Evolutionary conservation across 2,888 invertebrate genomes (phyloP), one percentile per base, ranked within the genome.

Genomic region (Acheta domesticus): DNA sequence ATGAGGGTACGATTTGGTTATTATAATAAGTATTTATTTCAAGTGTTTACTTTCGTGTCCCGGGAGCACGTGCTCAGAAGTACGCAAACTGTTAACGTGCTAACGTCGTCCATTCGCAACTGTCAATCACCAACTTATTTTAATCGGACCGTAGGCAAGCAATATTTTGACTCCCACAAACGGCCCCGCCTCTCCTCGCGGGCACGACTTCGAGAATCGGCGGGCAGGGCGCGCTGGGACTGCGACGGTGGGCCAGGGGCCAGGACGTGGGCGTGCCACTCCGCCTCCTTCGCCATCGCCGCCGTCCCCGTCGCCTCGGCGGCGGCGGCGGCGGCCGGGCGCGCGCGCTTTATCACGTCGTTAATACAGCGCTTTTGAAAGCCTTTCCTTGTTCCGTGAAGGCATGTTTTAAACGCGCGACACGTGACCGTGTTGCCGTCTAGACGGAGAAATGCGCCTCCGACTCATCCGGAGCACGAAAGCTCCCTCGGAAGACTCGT

Each of bases 291-390:
- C 62, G 62, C 62, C 62, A 16, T 11, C 62, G 62, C 62, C 62
- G 62, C 8, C 62, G n/a, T 8, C 62, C 12, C 8, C 62, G 62
- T 8, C 62, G 62, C 8, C 62, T 0, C 62, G 16, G 62, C 16
- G 16, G 62, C 16, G 12, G 5, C 36, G 36, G 36, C 36, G 36
- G 36, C 36, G 36, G 36, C 36, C 36, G 36, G 36, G 36, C 36
- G 36, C 36, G n/a, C 62, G 62, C 62, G 62, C 62, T 62, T 62
- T 62, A 62, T 62, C 62, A 62, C 62, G 62, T 62, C 62, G 62
- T 62, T 62, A 62, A 62, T 62, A 62, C 62, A 62, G 62, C 62
- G 62, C 62, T 62, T 62, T 62, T 62, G 62, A 62, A 62, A 62
- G 62, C 62, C 62, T 62, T 62, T 62, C 62, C 62, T 62, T 62